phyloP scores from a whole-genome alignment of 2,888 invertebrate species.

The Tolmerus cingulatus region DNA sequence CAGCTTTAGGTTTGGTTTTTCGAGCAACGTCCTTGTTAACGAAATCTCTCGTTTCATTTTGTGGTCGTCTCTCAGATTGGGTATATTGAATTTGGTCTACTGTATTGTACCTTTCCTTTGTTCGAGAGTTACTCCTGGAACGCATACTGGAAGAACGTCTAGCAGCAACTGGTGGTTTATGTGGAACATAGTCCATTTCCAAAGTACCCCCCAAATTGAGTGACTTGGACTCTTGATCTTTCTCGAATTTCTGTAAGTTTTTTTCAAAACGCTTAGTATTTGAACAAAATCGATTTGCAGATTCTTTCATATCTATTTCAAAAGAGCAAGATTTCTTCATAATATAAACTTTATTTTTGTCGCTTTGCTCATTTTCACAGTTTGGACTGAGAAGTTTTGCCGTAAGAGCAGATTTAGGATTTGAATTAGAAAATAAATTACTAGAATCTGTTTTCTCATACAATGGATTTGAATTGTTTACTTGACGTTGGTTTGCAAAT shows the following conservation, averaged over 20 bases:
- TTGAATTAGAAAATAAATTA: slow-evolving; percentile 56
- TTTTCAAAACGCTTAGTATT: slow-evolving; percentile 63
- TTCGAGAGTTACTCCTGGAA: slow-evolving; percentile 65
- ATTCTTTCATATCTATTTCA: slow-evolving; percentile 55
- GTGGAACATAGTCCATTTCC: slow-evolving; percentile 70
- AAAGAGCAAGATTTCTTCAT: slow-evolving; percentile 57
- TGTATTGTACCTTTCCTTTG: slow-evolving; percentile 61
- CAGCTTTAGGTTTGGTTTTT: slow-evolving; percentile 58
- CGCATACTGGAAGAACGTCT: slow-evolving; percentile 73
- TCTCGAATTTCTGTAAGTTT: slow-evolving; percentile 71
- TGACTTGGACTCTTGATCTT: slow-evolving; percentile 65
- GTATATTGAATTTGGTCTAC: slow-evolving; percentile 62
- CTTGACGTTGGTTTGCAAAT: slow-evolving; percentile 60
- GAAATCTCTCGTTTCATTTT: slow-evolving; percentile 45
- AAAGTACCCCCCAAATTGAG: slow-evolving; percentile 62
- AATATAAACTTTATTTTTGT: slow-evolving; percentile 27
- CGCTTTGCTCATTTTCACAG: slow-evolving; percentile 54
- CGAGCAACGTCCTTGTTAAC: slow-evolving; percentile 40
- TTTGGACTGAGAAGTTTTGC: slow-evolving; percentile 58
- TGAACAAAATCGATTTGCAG: slow-evolving; percentile 16
- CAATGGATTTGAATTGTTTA: slow-evolving; percentile 50
- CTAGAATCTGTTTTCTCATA: slow-evolving; percentile 53
- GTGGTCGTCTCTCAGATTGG: slow-evolving; percentile 56
- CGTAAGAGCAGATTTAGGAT: slow-evolving; percentile 59
- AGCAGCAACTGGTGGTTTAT: slow-evolving; percentile 78